Conservation (phyloP, 2,797 vertebrate genomes). For the Phrynocephalus guinanensis region DNA sequence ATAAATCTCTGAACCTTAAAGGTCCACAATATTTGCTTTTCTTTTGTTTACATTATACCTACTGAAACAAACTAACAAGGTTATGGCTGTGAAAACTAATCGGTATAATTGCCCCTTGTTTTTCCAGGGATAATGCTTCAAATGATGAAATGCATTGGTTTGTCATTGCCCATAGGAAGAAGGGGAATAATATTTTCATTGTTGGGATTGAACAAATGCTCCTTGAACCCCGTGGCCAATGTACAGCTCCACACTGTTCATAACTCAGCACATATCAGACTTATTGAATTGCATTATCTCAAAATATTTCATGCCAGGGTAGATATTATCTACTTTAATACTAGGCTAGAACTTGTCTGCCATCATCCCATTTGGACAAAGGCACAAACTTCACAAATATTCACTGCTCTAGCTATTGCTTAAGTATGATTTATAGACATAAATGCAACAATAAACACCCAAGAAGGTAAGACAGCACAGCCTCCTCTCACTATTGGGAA, state of each 20-base stretch:
- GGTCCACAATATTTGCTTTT: no score
- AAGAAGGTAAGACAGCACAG: background rate
- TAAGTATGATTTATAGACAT: background rate
- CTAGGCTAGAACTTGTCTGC: background rate
- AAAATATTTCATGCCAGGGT: background rate
- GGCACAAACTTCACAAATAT: background rate
- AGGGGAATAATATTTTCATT: background rate
- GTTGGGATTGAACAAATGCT: background rate
- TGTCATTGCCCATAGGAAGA: background rate
- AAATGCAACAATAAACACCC: background rate
- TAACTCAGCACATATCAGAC: background rate
- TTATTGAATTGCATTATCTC: background rate
- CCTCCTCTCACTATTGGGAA: background rate
- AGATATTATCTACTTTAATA: background rate
- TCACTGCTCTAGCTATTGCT: background rate
- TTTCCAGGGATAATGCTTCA: no score
- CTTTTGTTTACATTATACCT: no score
- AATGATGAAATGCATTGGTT: no score
- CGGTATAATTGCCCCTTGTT: no score
- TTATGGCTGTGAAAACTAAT: no score
- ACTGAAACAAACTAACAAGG: no score
- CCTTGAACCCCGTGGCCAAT: background rate
- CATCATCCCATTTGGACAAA: background rate
- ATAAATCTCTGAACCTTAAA: no score
- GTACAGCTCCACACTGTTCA: background rate